Evolutionary conservation across 2,888 invertebrate genomes (phyloP), one percentile per base, ranked within the genome.

Genomic region (Ceramica pisi): DNA sequence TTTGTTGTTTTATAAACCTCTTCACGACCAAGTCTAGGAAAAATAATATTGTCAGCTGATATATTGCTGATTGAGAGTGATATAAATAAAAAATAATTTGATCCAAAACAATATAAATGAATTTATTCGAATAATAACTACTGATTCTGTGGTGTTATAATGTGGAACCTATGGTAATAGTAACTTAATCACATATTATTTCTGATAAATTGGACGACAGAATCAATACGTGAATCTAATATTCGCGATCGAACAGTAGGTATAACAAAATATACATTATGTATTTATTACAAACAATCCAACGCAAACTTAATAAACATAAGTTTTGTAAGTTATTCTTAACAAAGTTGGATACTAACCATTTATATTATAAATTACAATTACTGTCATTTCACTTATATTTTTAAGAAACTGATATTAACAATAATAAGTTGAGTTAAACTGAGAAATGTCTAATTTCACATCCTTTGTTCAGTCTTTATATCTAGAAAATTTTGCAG

Each of bases 81-180:
- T 69, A 67, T 68, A 82, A 82, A 85, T 78, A 81, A 78, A 77
- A 67, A 75, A 78, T 71, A 67, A 71, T 61, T 64, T 75, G 64
- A 72, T 86, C 73, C 76, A 85, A 87, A 86, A 85, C 82, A 84
- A 86, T 81, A 86, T 74, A 85, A 87, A 85, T 85, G 82, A 82
- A 67, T 89, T 86, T 87, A 82, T 92, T 91, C 85, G 86, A 88
- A 89, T 87, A 87, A 87, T 81, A 90, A 90, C 89, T 90, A 89
- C 88, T 89, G 75, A 89, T 83, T 87, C 86, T 88, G 90, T 86
- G 84, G 84, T 83, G 86, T 87, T 75, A 80, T 86, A 86, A 89
- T 85, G 87, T 87, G 88, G 81, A 72, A 88, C 73, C 84, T 84
- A 74, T 53, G 56, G 48, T 67, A 81, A 78, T 56, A 70, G 67